phyloP scores from a whole-genome alignment of 2,888 invertebrate species.

The Pegoplata infirma region DNA sequence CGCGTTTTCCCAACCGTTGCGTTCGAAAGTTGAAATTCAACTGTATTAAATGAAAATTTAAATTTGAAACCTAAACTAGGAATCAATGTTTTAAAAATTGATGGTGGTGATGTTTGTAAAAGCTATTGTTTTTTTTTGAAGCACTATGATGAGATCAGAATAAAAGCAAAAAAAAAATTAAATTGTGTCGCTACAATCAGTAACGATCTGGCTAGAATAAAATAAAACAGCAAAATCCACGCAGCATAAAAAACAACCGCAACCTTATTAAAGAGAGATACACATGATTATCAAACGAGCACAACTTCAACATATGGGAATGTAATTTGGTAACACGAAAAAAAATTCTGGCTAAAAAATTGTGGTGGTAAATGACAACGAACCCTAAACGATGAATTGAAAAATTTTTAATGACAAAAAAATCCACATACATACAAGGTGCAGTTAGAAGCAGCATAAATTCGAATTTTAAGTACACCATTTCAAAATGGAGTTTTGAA shows the following conservation, averaged over 20 bases:
- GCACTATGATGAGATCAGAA: conserved; percentile 50
- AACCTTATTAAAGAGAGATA: conserved; percentile 35
- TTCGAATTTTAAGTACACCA: neutral
- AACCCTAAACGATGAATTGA: conserved; percentile 55
- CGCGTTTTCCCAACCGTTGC: conserved; percentile 49
- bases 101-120: no score
- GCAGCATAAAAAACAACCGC: conserved; percentile 56
- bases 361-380: conserved; percentile 46
- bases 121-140: no score
- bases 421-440: conserved; percentile 35
- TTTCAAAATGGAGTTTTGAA: no score
- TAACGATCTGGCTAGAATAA: conserved; percentile 43
- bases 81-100: conserved; percentile 45
- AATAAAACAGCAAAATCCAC: conserved; percentile 35
- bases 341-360: conserved; percentile 35
- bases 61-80: conserved; percentile 47
- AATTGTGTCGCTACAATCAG: conserved; percentile 56
- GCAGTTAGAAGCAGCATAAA: conserved; percentile 42
- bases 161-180: conserved; percentile 27
- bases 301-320: conserved; percentile 17
- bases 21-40: conserved; percentile 47
- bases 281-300: conserved; percentile 31
- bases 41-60: conserved; percentile 52
- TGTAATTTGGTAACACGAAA: conserved; percentile 9
- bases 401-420: conserved; percentile 18